Percentiles rank a stretch among this genome's conserved stretches.
These are phyloP conservation scores for Axinella damicornis DNA, from an alignment of 37 sponge, comb jelly and placozoan genomes.

Conservation along the genomic window DNA sequence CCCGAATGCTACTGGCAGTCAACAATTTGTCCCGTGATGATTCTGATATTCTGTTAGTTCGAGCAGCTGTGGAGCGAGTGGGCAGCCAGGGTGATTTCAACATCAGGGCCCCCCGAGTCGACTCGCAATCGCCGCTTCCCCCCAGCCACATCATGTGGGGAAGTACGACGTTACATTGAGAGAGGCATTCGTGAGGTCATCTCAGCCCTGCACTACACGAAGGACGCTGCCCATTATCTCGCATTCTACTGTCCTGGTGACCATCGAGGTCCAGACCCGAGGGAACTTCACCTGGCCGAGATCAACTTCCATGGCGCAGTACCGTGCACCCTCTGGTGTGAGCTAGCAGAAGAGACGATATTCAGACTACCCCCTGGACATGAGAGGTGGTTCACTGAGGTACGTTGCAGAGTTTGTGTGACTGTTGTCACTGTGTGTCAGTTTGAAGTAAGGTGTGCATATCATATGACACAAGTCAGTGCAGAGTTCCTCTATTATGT, in stretches of 20 bases:
- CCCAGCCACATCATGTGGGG: not conserved
- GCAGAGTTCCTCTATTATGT: too few species aligned
- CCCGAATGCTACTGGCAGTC: not conserved
- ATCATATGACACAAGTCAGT: too few species aligned
- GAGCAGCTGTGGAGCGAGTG: slow-evolving; percentile 2
- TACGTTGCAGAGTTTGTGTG: too few species aligned
- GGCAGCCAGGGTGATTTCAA: not conserved
- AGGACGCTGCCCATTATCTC: not conserved
- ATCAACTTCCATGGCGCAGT: not conserved
- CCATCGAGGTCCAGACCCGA: not conserved
- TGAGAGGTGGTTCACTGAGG: too few species aligned
- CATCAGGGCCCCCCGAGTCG: not conserved
- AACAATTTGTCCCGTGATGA: slow-evolving; percentile 1
- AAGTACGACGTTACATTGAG: not conserved
- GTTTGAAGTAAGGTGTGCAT: too few species aligned
- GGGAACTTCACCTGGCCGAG: not conserved
- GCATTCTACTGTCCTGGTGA: slow-evolving; percentile 2
- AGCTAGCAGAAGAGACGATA: too few species aligned
- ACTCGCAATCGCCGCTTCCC: not conserved
- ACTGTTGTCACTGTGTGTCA: too few species aligned
- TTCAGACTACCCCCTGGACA: too few species aligned
- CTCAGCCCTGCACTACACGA: not conserved
- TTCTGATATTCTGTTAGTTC: not conserved
- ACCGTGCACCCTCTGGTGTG: too few species aligned
- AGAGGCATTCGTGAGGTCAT: not conserved